phyloP scores from a whole-genome alignment of 2,797 vertebrate genomes.

The Enteromius afrohamiltoni region DNA sequence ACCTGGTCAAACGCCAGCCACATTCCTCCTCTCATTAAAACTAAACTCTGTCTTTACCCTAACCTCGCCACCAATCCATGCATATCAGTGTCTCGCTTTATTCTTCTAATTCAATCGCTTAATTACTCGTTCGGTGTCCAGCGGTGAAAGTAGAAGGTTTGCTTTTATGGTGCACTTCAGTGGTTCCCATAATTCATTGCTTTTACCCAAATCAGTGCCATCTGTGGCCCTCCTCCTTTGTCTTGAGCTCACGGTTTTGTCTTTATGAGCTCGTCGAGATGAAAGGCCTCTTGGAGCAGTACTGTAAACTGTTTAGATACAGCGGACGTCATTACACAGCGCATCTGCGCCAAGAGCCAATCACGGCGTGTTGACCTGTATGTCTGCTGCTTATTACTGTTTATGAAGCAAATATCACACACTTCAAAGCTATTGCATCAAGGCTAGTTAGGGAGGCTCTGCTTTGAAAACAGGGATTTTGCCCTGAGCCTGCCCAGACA shows the following conservation, averaged over 20 bases:
- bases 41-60: slow-evolving; percentile 14
- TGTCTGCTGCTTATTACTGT: slow-evolving; percentile 58
- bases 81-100: slow-evolving; percentile 17
- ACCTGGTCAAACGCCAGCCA: slow-evolving; percentile 12
- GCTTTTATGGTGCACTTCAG: slow-evolving; percentile 48
- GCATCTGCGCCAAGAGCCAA: slow-evolving; percentile 29
- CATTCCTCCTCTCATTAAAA: slow-evolving; percentile 41
- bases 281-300: slow-evolving; percentile 53
- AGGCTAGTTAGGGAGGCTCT: slow-evolving; percentile 8
- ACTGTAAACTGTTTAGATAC: slow-evolving; percentile 58
- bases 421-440: slow-evolving; percentile 56
- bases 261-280: slow-evolving; percentile 60
- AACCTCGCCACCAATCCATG: slow-evolving; percentile 30
- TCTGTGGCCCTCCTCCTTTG: slow-evolving; percentile 41
- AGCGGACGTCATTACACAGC: slow-evolving; percentile 46
- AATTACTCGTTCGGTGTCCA: slow-evolving; percentile 27
- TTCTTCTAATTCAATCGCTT: slow-evolving; percentile 27
- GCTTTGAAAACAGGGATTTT: slow-evolving; percentile 42
- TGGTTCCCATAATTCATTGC: slow-evolving; percentile 48
- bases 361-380: slow-evolving; percentile 42
- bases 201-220: slow-evolving; percentile 56
- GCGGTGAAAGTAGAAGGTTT: slow-evolving; percentile 2
- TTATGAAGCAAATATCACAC: slow-evolving; percentile 56
- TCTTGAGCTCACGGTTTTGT: slow-evolving; percentile 48
- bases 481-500: slow-evolving; percentile 36